Conservation (phyloP, 2,888 invertebrate genomes). For the Pseudanteris insignis region DNA sequence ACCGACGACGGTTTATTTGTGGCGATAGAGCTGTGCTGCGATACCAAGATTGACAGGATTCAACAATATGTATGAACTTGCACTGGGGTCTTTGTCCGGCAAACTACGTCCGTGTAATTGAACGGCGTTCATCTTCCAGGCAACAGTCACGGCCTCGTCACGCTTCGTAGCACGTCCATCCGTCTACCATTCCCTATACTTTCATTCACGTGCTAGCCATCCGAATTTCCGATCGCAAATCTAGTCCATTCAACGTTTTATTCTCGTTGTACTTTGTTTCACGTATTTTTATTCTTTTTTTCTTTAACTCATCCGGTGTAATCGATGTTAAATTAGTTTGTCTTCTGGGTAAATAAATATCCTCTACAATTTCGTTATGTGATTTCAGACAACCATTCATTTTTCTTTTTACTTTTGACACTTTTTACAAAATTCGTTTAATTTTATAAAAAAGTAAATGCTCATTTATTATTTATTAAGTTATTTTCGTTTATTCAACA, state of each 20-base stretch:
- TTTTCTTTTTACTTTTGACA: constrained; percentile 3
- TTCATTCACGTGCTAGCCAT: constrained; percentile 1
- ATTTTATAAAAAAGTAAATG: no score
- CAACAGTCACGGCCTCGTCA: constrained; percentile 42
- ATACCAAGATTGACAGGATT: constrained; percentile 40
- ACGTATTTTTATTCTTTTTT: no score
- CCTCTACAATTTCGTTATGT: no score
- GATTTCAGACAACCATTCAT: constrained; percentile 23
- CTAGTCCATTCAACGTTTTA: constrained; percentile 2
- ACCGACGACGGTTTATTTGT: constrained; percentile 35
- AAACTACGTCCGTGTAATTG: constrained; percentile 53
- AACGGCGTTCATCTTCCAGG: constrained; percentile 54
- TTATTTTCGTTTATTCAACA: no score
- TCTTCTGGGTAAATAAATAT: no score
- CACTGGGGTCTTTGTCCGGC: constrained; percentile 20
- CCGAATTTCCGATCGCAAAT: constrained; percentile 15
- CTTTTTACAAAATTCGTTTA: no score
- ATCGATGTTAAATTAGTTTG: no score
- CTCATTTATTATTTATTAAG: no score
- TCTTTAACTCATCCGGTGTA: no score
- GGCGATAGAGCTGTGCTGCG: constrained; percentile 12
- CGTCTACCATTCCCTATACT: constrained; percentile 23
- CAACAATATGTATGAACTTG: constrained; percentile 41
- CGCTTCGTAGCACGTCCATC: constrained; percentile 45
- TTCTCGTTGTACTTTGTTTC: no score